Conservation (phyloP, 1,140 invertebrate genomes). For the Atta cephalotes region DNA sequence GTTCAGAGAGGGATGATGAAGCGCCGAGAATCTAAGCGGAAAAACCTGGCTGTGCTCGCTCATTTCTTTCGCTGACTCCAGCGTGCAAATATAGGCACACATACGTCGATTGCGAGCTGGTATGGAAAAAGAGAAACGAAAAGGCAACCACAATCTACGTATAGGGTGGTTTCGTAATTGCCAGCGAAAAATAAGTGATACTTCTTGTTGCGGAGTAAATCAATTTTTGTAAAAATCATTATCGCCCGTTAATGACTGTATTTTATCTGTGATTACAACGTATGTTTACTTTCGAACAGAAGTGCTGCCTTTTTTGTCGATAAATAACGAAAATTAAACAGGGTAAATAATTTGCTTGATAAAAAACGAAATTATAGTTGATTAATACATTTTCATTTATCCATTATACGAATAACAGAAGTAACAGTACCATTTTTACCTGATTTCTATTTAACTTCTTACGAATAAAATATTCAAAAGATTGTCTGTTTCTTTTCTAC, state of each 20-base stretch:
- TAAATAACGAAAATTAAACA: constrained; percentile 18
- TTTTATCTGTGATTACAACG: constrained; percentile 1
- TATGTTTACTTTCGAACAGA: not conserved
- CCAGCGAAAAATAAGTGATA: not conserved
- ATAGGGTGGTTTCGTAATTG: not conserved
- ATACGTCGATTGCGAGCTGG: not conserved
- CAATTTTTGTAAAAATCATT: not conserved
- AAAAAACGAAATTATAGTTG: not conserved
- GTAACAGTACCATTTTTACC: not conserved
- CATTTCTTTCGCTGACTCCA: constrained; percentile 14
- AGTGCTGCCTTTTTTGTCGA: not conserved
- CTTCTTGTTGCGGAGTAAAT: not conserved
- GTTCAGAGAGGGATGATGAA: constrained; percentile 61
- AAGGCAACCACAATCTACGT: too few relatives aligned
- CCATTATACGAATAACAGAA: not conserved
- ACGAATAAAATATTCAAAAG: not conserved
- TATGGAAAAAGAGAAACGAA: not conserved
- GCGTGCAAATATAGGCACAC: not conserved
- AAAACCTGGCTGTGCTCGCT: constrained; percentile 40
- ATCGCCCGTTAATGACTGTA: not conserved
- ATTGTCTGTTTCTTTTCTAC: not conserved
- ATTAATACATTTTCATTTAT: not conserved
- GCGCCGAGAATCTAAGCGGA: constrained; percentile 55
- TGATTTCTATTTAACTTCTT: not conserved
- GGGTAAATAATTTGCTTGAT: not conserved